Percentiles rank a stretch among this genome's conserved stretches.
phyloP scores from a whole-genome alignment of 1,140 invertebrate species.

The Potamilus streckersoni region DNA sequence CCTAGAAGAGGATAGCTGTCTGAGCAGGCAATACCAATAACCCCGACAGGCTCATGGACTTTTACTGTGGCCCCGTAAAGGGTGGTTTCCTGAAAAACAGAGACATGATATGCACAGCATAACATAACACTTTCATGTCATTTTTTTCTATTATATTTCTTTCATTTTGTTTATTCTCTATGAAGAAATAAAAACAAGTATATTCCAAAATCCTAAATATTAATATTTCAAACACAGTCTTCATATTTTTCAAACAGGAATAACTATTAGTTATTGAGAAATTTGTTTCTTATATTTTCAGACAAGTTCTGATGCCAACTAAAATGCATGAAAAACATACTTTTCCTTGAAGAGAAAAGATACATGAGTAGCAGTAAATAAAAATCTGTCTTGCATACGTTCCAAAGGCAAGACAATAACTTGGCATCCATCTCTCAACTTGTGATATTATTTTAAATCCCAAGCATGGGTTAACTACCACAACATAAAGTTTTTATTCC shows the following conservation, averaged over 20 bases:
- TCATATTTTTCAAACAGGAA: no score
- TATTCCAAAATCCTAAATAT: no score
- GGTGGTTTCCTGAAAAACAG: conserved; percentile 66
- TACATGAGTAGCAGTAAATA: neutral
- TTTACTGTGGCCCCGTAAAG: conserved; percentile 68
- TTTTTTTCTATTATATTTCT: no score
- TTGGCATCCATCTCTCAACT: neutral
- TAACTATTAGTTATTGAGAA: no score
- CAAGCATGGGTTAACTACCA: neutral
- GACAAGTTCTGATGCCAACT: neutral
- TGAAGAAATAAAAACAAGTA: no score
- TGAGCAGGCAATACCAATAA: conserved; percentile 71
- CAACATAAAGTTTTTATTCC: neutral
- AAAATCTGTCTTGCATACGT: neutral
- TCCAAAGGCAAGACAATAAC: neutral
- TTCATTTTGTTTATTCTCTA: no score
- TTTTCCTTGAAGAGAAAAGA: no score
- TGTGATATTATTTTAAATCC: neutral
- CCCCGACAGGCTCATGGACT: conserved; percentile 69
- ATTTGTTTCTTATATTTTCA: neutral
- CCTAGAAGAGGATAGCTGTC: conserved; percentile 66
- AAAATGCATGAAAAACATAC: neutral
- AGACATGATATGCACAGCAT: no score
- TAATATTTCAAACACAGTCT: no score
- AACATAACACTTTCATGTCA: no score